Conservation (phyloP, 2,797 vertebrate genomes). For the Muscicapa striata region DNA sequence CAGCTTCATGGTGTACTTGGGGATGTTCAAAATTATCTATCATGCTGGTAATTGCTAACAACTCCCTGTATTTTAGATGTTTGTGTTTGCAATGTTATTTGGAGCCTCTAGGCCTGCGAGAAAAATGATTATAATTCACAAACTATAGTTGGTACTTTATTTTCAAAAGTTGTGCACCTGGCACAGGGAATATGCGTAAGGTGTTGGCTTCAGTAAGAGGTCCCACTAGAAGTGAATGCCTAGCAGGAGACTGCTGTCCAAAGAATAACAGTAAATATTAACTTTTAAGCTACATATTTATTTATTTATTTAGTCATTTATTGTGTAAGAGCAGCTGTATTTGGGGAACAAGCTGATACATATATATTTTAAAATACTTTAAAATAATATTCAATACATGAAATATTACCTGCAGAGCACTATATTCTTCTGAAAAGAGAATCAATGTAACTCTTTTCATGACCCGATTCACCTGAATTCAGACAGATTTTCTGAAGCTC, state of each 20-base stretch:
- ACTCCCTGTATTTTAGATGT: slow-evolving; percentile 11
- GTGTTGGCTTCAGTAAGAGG: not conserved
- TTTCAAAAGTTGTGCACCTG: not conserved
- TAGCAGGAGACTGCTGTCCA: not conserved
- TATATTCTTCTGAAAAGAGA: not conserved
- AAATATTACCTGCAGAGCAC: not conserved
- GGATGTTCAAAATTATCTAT: slow-evolving; percentile 43
- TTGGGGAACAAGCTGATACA: not conserved
- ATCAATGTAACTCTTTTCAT: not conserved
- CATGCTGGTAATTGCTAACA: slow-evolving; percentile 18
- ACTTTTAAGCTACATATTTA: not conserved
- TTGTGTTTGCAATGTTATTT: slow-evolving; percentile 28
- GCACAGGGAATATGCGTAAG: not conserved
- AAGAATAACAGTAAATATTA: not conserved
- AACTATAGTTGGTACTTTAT: not conserved
- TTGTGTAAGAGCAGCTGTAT: not conserved
- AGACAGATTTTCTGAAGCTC: not conserved
- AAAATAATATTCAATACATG: not conserved
- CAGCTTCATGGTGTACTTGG: slow-evolving; percentile 40
- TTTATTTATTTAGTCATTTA: not conserved
- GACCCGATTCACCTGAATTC: not conserved
- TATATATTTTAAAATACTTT: not conserved
- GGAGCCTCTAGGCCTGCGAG: slow-evolving; percentile 31
- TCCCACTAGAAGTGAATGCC: not conserved
- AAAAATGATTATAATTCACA: not conserved